Evolutionary conservation across 2,797 vertebrate genomes (phyloP), one percentile per base, ranked within the genome.

Genomic region (Rhinella marina): DNA sequence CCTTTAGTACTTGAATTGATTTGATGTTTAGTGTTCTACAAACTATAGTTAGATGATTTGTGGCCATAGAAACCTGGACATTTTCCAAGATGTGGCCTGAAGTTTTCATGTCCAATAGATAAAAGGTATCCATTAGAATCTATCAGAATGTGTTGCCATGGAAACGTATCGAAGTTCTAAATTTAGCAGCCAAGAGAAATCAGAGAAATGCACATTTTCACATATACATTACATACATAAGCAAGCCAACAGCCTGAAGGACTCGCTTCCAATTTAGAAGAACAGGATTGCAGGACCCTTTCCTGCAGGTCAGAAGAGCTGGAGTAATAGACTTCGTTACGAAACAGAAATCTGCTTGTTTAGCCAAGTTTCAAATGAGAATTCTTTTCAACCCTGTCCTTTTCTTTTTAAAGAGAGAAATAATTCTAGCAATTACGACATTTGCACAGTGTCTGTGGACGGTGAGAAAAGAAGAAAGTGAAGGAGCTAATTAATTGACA

Each of bases 121-220:
- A 82, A 86, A 82, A 19, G 56, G 54, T 84, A 48, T 8, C 85
- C 11, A 86, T 72, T 89, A 86, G 72, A 54, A 82, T 78, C 27
- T 83, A 57, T 62, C 81, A 72, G 82, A 48, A 78, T 29, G 72
- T 79, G 84, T 89, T 86, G 41, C 84, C 54, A 82, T 86, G 79
- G 84, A 66, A 70, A 89, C 76, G 59, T 68, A 21, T 77, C n/a
- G 19, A 56, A 41, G 85, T n/a, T 86, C 85, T 89, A 89, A 86
- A 86, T 86, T 89, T 89, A 89, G 62, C 72, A 32, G 56, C 66
- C 68, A 81, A 86, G 19, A 61, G 62, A 88, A 61, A 66, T 64
- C 48, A 82, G 78, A 86, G 68, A 81, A 70, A 52, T 14, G 16
- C 79, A 56, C 70, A 66, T 57, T 84, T 84, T 50, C 56, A 82